phyloP scores from a whole-genome alignment of 1,140 invertebrate genomes.

The Ridgeia piscesae region DNA sequence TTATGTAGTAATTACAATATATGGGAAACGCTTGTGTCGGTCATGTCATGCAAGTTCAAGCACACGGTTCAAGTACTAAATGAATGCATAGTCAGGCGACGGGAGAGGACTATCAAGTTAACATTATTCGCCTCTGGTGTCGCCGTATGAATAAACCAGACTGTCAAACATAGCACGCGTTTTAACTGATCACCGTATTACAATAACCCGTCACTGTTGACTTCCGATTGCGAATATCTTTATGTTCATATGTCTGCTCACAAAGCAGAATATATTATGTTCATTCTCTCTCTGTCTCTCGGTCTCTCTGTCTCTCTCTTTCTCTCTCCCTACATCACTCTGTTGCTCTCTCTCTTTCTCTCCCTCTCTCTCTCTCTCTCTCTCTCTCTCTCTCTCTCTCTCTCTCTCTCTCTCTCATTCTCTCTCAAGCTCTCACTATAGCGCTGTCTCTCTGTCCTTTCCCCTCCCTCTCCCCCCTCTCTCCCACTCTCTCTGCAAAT shows the following conservation, averaged over 20 bases:
- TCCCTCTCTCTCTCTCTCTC: neutral
- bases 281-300: neutral
- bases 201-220: neutral
- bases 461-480: too few relatives aligned
- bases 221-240: neutral
- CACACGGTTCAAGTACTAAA: neutral
- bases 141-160: neutral
- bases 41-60: neutral
- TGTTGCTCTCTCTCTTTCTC: neutral
- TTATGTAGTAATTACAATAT: neutral
- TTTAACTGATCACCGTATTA: neutral
- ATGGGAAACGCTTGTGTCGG: neutral
- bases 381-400: too few relatives aligned
- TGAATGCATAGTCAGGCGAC: neutral
- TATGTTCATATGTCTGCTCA: neutral
- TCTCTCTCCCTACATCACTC: neutral
- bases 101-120: neutral
- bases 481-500: too few relatives aligned
- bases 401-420: too few relatives aligned
- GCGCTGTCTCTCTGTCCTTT: too few relatives aligned
- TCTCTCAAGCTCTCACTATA: too few relatives aligned
- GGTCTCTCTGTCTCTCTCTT: too few relatives aligned
- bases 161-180: neutral
- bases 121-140: neutral
- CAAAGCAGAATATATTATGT: neutral